These are phyloP conservation scores for Periphyllus acericola DNA, from an alignment of 2,888 invertebrate genomes.

Conservation along the genomic window DNA sequence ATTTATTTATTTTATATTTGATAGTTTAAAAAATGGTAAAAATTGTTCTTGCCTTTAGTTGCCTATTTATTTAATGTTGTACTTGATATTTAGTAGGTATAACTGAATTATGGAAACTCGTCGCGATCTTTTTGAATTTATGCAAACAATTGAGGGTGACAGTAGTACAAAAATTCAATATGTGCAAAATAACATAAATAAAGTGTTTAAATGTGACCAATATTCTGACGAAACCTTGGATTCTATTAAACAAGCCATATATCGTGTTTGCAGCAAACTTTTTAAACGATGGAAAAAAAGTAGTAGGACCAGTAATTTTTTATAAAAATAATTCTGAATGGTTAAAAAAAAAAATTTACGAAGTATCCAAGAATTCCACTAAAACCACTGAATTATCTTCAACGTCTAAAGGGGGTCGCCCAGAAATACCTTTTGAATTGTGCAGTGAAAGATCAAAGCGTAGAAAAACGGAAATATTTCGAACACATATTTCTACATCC, in stretches of 20 bases:
- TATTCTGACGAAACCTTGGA: background rate
- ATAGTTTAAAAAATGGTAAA: too few relatives aligned
- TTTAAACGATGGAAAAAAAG: slow-evolving; percentile 23
- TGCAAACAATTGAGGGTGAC: slow-evolving; percentile 1
- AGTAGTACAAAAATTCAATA: slow-evolving; percentile 1
- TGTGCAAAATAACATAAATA: background rate
- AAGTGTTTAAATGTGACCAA: background rate
- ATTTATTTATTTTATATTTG: too few relatives aligned
- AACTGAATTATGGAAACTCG: background rate
- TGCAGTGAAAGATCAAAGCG: slow-evolving; percentile 8
- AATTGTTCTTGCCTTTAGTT: too few relatives aligned
- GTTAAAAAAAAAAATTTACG: slow-evolving; percentile 1
- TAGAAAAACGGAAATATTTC: background rate
- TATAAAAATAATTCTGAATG: slow-evolving; percentile 14
- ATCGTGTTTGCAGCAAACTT: background rate
- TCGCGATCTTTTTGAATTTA: slow-evolving; percentile 18
- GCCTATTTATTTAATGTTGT: background rate
- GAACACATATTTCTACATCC: slow-evolving; percentile 4
- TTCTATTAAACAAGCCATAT: slow-evolving; percentile 22
- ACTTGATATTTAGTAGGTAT: background rate
- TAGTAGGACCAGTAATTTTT: slow-evolving; percentile 9
- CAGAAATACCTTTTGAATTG: slow-evolving; percentile 23
- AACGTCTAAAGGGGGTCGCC: slow-evolving; percentile 16
- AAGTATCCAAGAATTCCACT: background rate
- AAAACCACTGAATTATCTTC: background rate